Percentiles rank a stretch among this genome's conserved stretches.
phyloP scores from a whole-genome alignment of 2,888 invertebrate genomes.

The Lutraria lutraria region DNA sequence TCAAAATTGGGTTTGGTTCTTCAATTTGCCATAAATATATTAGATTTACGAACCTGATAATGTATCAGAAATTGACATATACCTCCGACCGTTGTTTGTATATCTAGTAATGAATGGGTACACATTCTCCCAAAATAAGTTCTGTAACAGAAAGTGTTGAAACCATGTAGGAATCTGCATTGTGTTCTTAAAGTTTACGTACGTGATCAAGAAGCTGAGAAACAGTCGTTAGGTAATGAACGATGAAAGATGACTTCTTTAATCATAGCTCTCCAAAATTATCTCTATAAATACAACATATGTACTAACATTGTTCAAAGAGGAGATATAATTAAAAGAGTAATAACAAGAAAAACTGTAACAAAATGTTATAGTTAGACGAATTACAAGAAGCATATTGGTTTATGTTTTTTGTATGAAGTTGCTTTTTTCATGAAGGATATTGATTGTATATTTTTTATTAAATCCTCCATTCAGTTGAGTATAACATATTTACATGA shows the following conservation, averaged over 20 bases:
- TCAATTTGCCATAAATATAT: background rate
- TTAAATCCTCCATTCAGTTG: too few species aligned
- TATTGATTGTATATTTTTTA: too few species aligned
- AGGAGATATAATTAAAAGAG: too few species aligned
- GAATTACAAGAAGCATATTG: too few species aligned
- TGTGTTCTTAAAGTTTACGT: background rate
- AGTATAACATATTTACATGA: too few species aligned
- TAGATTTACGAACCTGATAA: conserved; percentile 42
- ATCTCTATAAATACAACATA: too few species aligned
- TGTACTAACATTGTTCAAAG: too few species aligned
- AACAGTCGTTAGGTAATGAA: background rate
- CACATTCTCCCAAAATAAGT: conserved; percentile 62
- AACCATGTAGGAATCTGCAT: background rate
- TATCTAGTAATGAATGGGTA: conserved; percentile 55
- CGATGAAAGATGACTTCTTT: background rate
- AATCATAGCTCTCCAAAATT: too few species aligned
- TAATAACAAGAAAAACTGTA: too few species aligned
- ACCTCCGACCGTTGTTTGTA: conserved; percentile 40
- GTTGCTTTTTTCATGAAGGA: too few species aligned
- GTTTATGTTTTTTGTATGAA: too few species aligned
- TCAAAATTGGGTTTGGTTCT: background rate
- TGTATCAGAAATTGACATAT: conserved; percentile 44
- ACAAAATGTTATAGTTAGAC: too few species aligned
- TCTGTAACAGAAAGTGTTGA: conserved; percentile 39
- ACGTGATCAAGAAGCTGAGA: background rate